A percentile compares a stretch with the other conserved stretches of the same genome.
phyloP scores from a whole-genome alignment of 2,797 vertebrate genomes.

The Lutjanus argentimaculatus region DNA sequence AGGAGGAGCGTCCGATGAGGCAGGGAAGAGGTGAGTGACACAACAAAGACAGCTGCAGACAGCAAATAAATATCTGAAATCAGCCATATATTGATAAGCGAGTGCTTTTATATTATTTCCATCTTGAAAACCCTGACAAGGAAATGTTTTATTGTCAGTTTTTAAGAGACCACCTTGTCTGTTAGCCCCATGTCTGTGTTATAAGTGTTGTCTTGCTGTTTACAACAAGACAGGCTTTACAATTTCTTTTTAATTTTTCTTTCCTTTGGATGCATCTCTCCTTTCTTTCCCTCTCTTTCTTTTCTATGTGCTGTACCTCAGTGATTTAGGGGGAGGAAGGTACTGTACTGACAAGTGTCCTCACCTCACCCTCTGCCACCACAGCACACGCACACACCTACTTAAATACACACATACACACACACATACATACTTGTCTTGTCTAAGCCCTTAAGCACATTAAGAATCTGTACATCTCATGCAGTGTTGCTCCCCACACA shows the following conservation, averaged over 20 bases:
- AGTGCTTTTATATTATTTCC: constrained; percentile 24
- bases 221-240: constrained; percentile 65
- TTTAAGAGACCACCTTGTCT: constrained; percentile 33
- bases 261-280: constrained; percentile 83
- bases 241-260: constrained; percentile 75
- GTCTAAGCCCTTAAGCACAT: constrained; percentile 57
- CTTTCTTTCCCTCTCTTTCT: constrained; percentile 85
- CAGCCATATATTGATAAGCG: background rate
- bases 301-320: constrained; percentile 87
- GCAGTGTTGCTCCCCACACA: constrained; percentile 45
- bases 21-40: constrained; percentile 93
- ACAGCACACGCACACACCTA: constrained; percentile 37
- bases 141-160: constrained; percentile 16
- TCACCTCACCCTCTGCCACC: constrained; percentile 69
- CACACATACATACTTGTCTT: constrained; percentile 60
- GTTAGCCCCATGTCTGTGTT: constrained; percentile 64
- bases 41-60: background rate
- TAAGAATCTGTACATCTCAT: constrained; percentile 54
- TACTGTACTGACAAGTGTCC: constrained; percentile 85
- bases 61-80: background rate
- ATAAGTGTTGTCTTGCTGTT: constrained; percentile 70
- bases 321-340: constrained; percentile 92
- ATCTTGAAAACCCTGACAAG: constrained; percentile 15
- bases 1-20: constrained; percentile 94
- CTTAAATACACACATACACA: constrained; percentile 35